These are phyloP conservation scores for Horisme vitalbata DNA, from an alignment of 2,888 invertebrate genomes.

Conservation along the genomic window DNA sequence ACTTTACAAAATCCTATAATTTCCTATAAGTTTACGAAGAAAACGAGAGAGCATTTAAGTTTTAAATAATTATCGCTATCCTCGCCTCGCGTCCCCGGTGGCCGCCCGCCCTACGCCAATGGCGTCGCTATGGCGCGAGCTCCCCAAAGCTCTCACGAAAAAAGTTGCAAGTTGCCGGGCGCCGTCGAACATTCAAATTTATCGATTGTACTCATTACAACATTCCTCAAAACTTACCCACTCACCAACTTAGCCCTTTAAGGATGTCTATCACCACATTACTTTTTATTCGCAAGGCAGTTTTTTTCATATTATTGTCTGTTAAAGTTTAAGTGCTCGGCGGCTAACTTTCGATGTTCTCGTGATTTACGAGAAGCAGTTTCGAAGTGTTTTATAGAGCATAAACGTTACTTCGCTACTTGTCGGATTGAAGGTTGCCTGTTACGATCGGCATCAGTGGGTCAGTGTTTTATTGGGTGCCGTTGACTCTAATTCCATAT, in stretches of 20 bases:
- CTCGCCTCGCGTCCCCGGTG: conserved; percentile 32
- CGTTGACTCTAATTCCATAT: conserved; percentile 41
- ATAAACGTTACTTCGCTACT: conserved; percentile 79
- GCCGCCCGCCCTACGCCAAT: conserved; percentile 38
- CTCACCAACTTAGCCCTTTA: conserved; percentile 78
- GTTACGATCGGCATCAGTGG: conserved; percentile 62
- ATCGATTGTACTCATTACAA: conserved; percentile 81
- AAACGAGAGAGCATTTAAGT: no score
- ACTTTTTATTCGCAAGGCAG: conserved; percentile 74
- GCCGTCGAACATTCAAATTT: conserved; percentile 82
- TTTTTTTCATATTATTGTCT: conserved; percentile 81
- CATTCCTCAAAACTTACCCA: conserved; percentile 79
- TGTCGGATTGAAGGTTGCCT: conserved; percentile 78
- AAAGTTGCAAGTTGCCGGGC: conserved; percentile 81
- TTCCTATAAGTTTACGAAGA: no score
- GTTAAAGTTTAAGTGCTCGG: conserved; percentile 82
- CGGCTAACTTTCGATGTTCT: conserved; percentile 66
- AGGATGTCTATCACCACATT: conserved; percentile 70
- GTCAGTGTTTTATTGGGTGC: conserved; percentile 58
- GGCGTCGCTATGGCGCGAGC: conserved; percentile 73
- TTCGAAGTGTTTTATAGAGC: conserved; percentile 81
- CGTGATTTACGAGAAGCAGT: conserved; percentile 78
- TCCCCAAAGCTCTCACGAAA: conserved; percentile 72
- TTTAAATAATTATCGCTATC: not conserved
- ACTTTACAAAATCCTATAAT: no score